phyloP scores from a whole-genome alignment of 2,797 vertebrate genomes.

The Hoplostethus mediterraneus region DNA sequence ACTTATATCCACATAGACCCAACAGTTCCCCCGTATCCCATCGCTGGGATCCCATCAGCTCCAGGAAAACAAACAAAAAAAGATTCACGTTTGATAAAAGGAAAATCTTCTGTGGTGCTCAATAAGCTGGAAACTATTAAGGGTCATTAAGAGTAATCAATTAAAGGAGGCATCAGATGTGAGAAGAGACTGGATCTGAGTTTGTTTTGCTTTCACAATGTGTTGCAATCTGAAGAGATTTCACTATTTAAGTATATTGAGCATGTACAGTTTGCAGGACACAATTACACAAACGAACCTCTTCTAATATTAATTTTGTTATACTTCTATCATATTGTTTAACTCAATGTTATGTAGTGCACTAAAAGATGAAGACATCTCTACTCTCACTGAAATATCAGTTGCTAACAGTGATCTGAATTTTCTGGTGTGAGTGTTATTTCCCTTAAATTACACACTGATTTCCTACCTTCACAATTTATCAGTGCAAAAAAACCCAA shows the following conservation, averaged over 20 bases:
- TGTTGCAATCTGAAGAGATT: slow-evolving; percentile 69
- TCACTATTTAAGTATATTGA: slow-evolving; percentile 79
- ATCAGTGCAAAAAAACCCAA: slow-evolving; percentile 31
- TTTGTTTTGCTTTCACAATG: slow-evolving; percentile 65
- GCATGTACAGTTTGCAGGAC: slow-evolving; percentile 78
- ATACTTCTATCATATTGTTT: slow-evolving; percentile 74
- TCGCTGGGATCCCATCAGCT: slow-evolving; percentile 32
- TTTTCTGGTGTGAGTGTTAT: slow-evolving; percentile 59
- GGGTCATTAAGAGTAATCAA: slow-evolving; percentile 65
- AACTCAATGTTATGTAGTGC: slow-evolving; percentile 81
- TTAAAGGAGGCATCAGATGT: slow-evolving; percentile 63
- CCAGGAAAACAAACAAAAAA: slow-evolving; percentile 26
- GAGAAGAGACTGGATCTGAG: slow-evolving; percentile 61
- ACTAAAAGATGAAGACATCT: slow-evolving; percentile 80
- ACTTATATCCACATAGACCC: slow-evolving; percentile 42
- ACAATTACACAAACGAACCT: slow-evolving; percentile 72
- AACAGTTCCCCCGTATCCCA: slow-evolving; percentile 55
- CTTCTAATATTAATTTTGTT: slow-evolving; percentile 70
- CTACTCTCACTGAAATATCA: slow-evolving; percentile 60
- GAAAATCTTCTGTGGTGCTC: slow-evolving; percentile 68
- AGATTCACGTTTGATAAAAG: slow-evolving; percentile 46
- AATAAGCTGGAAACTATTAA: slow-evolving; percentile 58
- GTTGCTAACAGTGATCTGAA: slow-evolving; percentile 67
- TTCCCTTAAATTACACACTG: slow-evolving; percentile 38
- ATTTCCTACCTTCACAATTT: slow-evolving; percentile 41